A percentile compares a stretch with the other conserved stretches of the same genome.
Conservation (phyloP, 2,113 vertebrate species). For the Chaetura pelagica region DNA sequence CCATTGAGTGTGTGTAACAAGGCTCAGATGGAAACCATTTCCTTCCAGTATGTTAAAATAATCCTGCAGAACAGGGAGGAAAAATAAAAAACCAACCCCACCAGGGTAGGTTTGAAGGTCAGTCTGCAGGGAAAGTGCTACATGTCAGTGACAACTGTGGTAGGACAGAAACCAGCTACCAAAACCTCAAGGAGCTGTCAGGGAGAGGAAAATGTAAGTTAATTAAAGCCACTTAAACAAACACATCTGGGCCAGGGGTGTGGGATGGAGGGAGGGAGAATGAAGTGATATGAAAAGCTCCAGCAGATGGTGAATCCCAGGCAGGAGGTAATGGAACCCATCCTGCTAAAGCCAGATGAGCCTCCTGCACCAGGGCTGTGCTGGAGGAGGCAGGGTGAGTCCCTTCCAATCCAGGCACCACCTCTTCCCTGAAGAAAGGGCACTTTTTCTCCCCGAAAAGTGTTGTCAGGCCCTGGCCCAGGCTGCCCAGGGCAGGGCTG, state of each 20-base stretch:
- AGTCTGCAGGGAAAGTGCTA: constrained; percentile 10
- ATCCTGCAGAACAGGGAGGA: background rate
- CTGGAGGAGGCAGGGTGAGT: background rate
- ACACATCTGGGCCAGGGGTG: background rate
- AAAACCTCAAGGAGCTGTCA: constrained; percentile 42
- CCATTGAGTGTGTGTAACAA: background rate
- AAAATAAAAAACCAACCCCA: background rate
- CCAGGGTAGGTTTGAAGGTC: background rate
- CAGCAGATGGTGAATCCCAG: background rate
- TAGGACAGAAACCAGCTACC: constrained; percentile 46
- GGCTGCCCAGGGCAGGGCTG: too few relatives aligned
- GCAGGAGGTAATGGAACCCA: background rate
- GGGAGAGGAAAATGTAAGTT: constrained; percentile 32
- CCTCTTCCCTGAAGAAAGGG: background rate
- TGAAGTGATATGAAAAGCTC: background rate
- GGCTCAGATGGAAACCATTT: constrained; percentile 25
- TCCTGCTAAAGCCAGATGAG: background rate
- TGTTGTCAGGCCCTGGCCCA: too few relatives aligned
- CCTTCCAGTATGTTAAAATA: background rate
- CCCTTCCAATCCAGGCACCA: background rate
- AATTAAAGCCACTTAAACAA: constrained; percentile 61
- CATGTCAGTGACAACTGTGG: constrained; percentile 40
- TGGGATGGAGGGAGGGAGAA: background rate
- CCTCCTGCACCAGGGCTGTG: background rate
- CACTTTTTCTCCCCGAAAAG: too few relatives aligned